A percentile compares a stretch with the other conserved stretches of the same genome.
Evolutionary conservation across 2,888 invertebrate species (phyloP).

Genomic region (Chrysolina haemoptera): DNA sequence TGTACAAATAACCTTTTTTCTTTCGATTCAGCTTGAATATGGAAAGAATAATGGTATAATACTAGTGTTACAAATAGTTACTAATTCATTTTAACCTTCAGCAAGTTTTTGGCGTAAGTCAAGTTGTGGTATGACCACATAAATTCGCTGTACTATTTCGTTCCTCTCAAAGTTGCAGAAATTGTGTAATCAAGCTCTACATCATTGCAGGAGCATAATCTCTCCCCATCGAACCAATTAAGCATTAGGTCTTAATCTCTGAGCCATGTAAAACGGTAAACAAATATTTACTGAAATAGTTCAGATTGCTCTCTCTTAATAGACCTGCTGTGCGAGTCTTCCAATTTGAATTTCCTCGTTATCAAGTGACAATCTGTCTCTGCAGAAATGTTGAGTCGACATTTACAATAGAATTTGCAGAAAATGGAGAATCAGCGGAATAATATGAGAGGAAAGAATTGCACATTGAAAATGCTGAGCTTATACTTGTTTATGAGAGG

Average conservation of each 20-base stretch:
- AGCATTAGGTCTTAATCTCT: conserved; percentile 36
- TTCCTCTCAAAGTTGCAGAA: not conserved
- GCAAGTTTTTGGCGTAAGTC: too few species aligned
- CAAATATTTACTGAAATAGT: conserved; percentile 43
- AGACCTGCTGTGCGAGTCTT: conserved; percentile 37
- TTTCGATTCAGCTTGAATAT: too few species aligned
- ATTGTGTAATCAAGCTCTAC: not conserved
- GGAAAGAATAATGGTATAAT: too few species aligned
- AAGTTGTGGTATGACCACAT: too few species aligned
- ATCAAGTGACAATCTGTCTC: conserved; percentile 27
- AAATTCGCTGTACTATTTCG: too few species aligned
- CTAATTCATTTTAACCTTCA: too few species aligned
- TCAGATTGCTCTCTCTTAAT: conserved; percentile 41
- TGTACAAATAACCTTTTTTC: too few species aligned
- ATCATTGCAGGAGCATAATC: not conserved
- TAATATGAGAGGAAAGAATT: not conserved
- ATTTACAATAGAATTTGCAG: not conserved
- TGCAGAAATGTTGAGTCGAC: not conserved
- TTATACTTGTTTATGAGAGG: too few species aligned
- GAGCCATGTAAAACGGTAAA: conserved; percentile 40
- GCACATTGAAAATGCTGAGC: too few species aligned
- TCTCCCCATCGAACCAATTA: conserved; percentile 30
- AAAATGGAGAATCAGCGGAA: conserved; percentile 7
- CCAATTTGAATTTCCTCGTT: conserved; percentile 29
- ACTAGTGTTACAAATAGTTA: too few species aligned